Percentiles rank a stretch among this genome's conserved stretches.
Evolutionary conservation across 2,113 vertebrate genomes (phyloP).

Genomic region (Melierax canorus): DNA sequence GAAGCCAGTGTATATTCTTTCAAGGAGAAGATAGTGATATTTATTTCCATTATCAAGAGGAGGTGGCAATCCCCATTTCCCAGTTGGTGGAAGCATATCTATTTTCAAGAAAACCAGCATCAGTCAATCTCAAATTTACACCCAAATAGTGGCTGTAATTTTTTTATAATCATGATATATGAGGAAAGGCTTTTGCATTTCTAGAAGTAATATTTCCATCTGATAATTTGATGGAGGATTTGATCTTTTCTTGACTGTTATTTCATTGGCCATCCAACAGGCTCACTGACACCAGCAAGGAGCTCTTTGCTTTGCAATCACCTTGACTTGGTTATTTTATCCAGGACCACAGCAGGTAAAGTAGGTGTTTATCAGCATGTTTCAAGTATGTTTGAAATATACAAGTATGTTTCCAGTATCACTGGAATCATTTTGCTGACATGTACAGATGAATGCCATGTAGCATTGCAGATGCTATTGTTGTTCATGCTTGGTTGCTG

Average conservation of each 20-base stretch:
- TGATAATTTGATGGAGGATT: neutral
- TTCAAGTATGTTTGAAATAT: neutral
- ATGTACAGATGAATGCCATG: neutral
- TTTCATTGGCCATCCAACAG: neutral
- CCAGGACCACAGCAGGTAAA: neutral
- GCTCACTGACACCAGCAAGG: neutral
- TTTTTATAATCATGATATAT: neutral
- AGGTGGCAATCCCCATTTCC: neutral
- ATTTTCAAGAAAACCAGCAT: neutral
- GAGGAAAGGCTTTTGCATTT: neutral
- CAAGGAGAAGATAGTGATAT: neutral
- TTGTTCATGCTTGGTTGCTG: neutral
- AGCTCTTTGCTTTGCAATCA: neutral
- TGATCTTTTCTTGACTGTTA: neutral
- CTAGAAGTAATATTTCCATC: neutral
- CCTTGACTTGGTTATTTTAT: neutral
- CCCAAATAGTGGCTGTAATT: neutral
- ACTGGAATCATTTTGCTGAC: neutral
- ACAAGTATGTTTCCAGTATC: neutral
- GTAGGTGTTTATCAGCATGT: neutral
- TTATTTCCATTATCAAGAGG: neutral
- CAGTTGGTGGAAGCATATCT: neutral
- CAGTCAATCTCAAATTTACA: neutral
- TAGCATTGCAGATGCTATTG: neutral
- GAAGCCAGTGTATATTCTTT: neutral